Evolutionary conservation across 2,888 invertebrate genomes (phyloP), one percentile per base, ranked within the genome.

Genomic region (Oligia fasciuncula): DNA sequence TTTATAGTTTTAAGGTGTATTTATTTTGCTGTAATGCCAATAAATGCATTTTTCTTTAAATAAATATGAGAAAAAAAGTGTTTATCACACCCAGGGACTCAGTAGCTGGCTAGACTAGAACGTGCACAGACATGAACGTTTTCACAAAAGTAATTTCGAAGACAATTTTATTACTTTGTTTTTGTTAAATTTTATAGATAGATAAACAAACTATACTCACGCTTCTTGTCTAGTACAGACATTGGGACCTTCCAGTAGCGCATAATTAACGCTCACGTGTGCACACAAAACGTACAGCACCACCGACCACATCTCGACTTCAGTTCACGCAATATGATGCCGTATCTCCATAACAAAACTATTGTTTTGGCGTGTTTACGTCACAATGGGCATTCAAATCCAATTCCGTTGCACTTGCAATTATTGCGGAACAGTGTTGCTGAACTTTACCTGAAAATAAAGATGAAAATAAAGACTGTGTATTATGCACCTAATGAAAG

Each of bases 151-250:
- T 17, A n/a, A 9, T 75, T 74, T 76, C 29, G n/a, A 49, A 19
- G n/a, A n/a, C 8, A 60, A 40, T n/a, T n/a, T n/a, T n/a, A n/a
- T n/a, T n/a, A n/a, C 5, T 40, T n/a, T 46, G 19, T 17, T 40
- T 11, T n/a, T 11, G 11, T 6, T 29, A 19, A 23, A 51, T 49
- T 23, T 13, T 46, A 69, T 43, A 13, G 6, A 49, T 23, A 54
- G 29, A 19, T 43, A 69, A 75, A 77, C 51, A 46, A 74, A 35
- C 71, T 66, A 75, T 89, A 92, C 92, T 92, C 76, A 92, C 92
- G 90, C 83, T 87, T 92, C 98, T 91, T 98, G 98, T 88, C 97
- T 97, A 14, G 98, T 98, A 95, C 98, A 98, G 82, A 98, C 97
- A 95, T 98, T 98, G 49, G 98, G 98, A 72, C 98, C 98, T 88